phyloP scores from a whole-genome alignment of 2,113 vertebrate genomes.

The Tetraodon nigroviridis region DNA sequence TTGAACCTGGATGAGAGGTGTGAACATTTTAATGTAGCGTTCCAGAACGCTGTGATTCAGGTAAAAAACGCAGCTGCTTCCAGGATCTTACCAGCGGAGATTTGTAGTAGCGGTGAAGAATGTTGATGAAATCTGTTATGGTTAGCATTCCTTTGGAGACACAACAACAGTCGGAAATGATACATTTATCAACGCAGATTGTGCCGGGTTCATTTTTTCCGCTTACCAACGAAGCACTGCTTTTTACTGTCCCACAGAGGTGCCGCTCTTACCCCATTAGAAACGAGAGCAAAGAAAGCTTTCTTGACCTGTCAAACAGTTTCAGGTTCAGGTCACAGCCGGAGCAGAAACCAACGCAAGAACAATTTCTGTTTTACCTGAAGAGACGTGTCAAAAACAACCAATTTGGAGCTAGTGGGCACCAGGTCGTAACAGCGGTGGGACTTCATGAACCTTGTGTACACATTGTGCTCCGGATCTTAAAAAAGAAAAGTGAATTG shows the following conservation, averaged over 20 bases:
- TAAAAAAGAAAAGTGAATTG: conserved; percentile 15
- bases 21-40: background rate
- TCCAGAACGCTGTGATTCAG: background rate
- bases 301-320: conserved; percentile 85
- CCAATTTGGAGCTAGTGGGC: conserved; percentile 95
- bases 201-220: background rate
- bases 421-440: conserved; percentile 96
- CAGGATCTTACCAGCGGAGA: conserved; percentile 87
- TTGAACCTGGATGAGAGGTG: conserved; percentile 80
- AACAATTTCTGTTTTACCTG: conserved; percentile 75
- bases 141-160: conserved; percentile 86
- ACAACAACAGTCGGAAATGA: conserved; percentile 2
- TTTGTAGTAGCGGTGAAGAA: conserved; percentile 96
- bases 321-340: background rate
- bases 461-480: conserved; percentile 82
- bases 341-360: background rate
- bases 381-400: conserved; percentile 96
- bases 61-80: background rate
- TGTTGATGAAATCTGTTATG: conserved; percentile 98
- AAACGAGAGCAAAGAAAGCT: conserved; percentile 95
- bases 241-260: conserved; percentile 97
- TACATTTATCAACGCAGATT: background rate
- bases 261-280: conserved; percentile 92
- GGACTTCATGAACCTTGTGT: conserved; percentile 94
- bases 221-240: conserved; percentile 94